Evolutionary conservation across 1,140 invertebrate genomes (phyloP), one percentile per base, ranked within the genome.

Genomic region (Aphelenchoides fujianensis): DNA sequence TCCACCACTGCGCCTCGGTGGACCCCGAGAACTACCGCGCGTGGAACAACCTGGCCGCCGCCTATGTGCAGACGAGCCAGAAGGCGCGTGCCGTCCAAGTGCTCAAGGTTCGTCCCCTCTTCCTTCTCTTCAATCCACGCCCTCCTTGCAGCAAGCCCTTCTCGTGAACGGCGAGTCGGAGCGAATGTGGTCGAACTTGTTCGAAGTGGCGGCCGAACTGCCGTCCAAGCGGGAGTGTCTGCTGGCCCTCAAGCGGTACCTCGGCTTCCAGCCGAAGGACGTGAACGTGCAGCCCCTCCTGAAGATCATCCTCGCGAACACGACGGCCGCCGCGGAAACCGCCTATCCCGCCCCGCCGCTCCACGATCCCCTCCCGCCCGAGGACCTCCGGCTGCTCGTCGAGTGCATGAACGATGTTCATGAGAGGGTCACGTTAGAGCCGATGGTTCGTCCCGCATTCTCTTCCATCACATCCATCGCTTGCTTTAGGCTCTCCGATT

Each of bases 151-250:
- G 63, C 63, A 66, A 66, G 63, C 36, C 16, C 32, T 66, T 32
- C 16, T 23, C 37, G 63, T 66, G 12, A 12, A 66, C 63, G 53
- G 32, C 2, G 63, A 66, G n/a, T 36, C 31, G 12, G 31, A 66
- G 12, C 37, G 31, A 36, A 66, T 66, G 63, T 66, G 63, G 63
- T 66, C 32, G 16, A 66, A 66, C 31, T 35, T 66, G 63, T 66
- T 36, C 3, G 63, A 66, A 30, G 12, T 66, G 31, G 63, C 32
- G 23, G 63, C 63, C 23, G 63, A 66, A 66, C 53, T 66, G 31
- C 31, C 63, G 3, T 66, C 63, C 2, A 66, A 66, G 3, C 9
- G 63, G 53, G 63, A 66, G 32, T 66, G 63, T 35, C 53, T 66
- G 32, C n/a, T 66, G 9, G 63, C 63, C n/a, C 23, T 66, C 12